Evolutionary conservation across 2,888 invertebrate genomes (phyloP).

Genomic region (Agonopterix heracliana): DNA sequence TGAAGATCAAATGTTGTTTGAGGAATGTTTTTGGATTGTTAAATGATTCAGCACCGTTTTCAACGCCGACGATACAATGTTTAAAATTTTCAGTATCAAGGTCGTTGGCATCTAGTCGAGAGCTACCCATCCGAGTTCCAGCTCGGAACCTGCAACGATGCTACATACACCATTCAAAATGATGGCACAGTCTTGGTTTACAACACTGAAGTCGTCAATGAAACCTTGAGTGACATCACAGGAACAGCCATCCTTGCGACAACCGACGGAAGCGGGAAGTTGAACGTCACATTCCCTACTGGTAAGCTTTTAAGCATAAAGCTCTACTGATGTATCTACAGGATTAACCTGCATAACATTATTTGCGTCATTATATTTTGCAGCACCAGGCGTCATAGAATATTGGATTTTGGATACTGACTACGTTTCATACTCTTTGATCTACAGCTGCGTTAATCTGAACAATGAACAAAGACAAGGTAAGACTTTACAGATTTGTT

Average conservation of each 20-base stretch:
- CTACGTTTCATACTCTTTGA: slow-evolving; percentile 75
- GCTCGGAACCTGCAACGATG: slow-evolving; percentile 42
- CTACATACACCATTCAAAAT: slow-evolving; percentile 27
- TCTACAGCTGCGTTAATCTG: slow-evolving; percentile 75
- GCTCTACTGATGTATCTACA: background rate
- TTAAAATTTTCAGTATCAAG: slow-evolving; percentile 18
- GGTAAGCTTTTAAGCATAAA: slow-evolving; percentile 28
- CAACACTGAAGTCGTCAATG: slow-evolving; percentile 43
- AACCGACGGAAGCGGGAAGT: slow-evolving; percentile 75
- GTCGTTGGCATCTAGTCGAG: slow-evolving; percentile 48
- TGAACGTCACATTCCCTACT: slow-evolving; percentile 76
- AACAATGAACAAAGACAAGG: slow-evolving; percentile 49
- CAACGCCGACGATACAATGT: too few relatives aligned
- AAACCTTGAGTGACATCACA: slow-evolving; percentile 27
- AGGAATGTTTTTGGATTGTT: too few relatives aligned
- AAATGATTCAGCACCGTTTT: too few relatives aligned
- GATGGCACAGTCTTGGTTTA: slow-evolving; percentile 29
- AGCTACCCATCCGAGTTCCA: slow-evolving; percentile 42
- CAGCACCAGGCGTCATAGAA: slow-evolving; percentile 17
- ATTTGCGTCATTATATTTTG: slow-evolving; percentile 5
- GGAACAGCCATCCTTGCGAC: slow-evolving; percentile 51
- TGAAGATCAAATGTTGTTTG: too few relatives aligned
- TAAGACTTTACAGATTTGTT: slow-evolving; percentile 22
- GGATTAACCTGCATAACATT: background rate
- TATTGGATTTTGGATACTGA: slow-evolving; percentile 64